These are phyloP conservation scores for Pithecia hirsuta DNA, from an alignment of 2,797 vertebrate genomes.

Conservation along the genomic window DNA sequence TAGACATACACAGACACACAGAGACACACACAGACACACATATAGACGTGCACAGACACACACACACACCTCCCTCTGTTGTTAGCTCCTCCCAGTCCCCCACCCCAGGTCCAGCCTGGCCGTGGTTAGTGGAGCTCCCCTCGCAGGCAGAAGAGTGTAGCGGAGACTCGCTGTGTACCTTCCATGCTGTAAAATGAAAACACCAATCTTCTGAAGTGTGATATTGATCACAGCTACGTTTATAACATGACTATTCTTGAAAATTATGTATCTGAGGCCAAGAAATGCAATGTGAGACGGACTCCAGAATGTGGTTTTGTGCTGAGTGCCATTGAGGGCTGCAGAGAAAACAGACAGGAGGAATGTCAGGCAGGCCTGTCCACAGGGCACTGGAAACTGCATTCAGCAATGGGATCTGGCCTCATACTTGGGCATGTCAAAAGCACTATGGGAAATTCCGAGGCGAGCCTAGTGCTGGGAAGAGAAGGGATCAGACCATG, in stretches of 20 bases:
- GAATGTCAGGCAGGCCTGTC: too few species aligned
- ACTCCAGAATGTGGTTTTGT: background rate
- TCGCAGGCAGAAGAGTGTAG: fast-evolving
- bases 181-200: background rate
- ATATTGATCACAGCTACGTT: fast-evolving
- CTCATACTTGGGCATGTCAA: background rate
- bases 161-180: background rate
- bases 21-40: too few species aligned
- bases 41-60: too few species aligned
- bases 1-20: too few species aligned
- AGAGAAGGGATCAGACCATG: background rate
- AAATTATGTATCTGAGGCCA: background rate
- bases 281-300: background rate
- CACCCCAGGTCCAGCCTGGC: too few species aligned
- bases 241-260: too few species aligned
- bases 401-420: too few species aligned
- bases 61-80: background rate
- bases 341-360: background rate
- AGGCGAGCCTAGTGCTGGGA: fast-evolving
- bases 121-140: background rate
- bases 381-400: background rate
- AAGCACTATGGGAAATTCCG: background rate
- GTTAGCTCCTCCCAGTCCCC: background rate
- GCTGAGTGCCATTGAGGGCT: fast-evolving
- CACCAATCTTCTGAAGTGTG: fast-evolving